Percentiles rank a stretch among this genome's conserved stretches.
These are phyloP conservation scores for Rhinichthys klamathensis DNA, from an alignment of 2,113 vertebrate species.

Conservation along the genomic window DNA sequence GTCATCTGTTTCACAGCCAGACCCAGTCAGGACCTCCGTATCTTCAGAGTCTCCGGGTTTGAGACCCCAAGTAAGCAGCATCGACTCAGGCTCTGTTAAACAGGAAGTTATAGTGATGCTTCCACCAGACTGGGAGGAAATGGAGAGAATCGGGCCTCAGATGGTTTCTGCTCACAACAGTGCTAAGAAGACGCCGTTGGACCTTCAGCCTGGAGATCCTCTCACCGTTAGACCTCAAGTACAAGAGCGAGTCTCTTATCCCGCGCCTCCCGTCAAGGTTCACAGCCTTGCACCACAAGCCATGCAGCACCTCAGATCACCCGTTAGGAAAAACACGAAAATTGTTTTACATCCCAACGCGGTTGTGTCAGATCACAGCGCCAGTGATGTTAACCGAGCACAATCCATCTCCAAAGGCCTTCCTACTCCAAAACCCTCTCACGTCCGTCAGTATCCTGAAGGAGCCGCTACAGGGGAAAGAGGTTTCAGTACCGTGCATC, in stretches of 20 bases:
- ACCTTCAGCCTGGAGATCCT: constrained; percentile 52
- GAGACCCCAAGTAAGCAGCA: constrained; percentile 45
- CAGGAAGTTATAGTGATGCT: constrained; percentile 68
- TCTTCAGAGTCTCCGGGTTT: constrained; percentile 39
- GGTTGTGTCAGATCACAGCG: constrained; percentile 46
- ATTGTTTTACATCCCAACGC: constrained; percentile 1
- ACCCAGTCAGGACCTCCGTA: constrained; percentile 41
- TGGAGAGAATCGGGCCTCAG: constrained; percentile 44
- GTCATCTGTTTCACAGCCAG: constrained; percentile 24
- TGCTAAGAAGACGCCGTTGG: constrained; percentile 15
- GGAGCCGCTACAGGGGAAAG: constrained; percentile 58
- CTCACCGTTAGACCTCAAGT: constrained; percentile 50
- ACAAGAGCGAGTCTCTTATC: constrained; percentile 56
- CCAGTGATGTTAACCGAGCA: constrained; percentile 46
- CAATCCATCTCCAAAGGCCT: constrained; percentile 62
- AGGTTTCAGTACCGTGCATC: constrained; percentile 42
- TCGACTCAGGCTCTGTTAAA: constrained; percentile 65
- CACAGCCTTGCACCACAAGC: constrained; percentile 54
- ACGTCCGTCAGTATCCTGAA: constrained; percentile 53
- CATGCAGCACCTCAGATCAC: constrained; percentile 60
- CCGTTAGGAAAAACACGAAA: constrained; percentile 59
- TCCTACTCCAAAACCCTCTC: constrained; percentile 63
- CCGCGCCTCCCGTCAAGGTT: constrained; percentile 52
- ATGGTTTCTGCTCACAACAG: not conserved
- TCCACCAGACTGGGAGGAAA: constrained; percentile 58